Percentiles rank a stretch among this genome's conserved stretches.
These are phyloP conservation scores for Bufo bufo DNA, from an alignment of 2,113 vertebrate species.

Conservation along the genomic window DNA sequence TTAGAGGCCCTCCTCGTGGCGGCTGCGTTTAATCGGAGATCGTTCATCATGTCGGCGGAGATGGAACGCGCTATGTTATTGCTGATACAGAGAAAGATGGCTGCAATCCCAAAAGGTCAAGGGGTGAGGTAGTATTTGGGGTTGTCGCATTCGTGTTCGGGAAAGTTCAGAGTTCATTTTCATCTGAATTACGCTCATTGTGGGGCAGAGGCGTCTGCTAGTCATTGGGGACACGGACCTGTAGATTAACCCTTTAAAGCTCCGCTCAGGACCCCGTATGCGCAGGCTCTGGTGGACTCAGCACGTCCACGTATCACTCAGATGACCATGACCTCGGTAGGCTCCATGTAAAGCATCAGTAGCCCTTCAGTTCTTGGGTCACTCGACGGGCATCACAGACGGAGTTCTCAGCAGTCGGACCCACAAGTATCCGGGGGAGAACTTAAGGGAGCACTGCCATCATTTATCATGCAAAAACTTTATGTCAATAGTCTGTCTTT, in stretches of 20 bases:
- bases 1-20: conserved; percentile 73
- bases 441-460: too few relatives aligned
- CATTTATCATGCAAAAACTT: too few relatives aligned
- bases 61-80: conserved; percentile 68
- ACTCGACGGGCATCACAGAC: too few relatives aligned
- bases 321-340: not conserved
- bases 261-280: too few relatives aligned
- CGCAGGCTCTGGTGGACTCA: not conserved
- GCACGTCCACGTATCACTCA: not conserved
- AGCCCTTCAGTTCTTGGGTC: too few relatives aligned
- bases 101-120: conserved; percentile 67
- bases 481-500: too few relatives aligned
- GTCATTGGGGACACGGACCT: not conserved
- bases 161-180: not conserved
- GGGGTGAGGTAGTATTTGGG: conserved; percentile 66
- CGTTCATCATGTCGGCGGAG: conserved; percentile 70
- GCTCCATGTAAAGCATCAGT: not conserved
- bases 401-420: too few relatives aligned
- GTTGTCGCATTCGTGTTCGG: conserved; percentile 61
- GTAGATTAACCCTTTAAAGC: not conserved
- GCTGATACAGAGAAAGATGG: conserved; percentile 64
- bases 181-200: not conserved
- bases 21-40: conserved; percentile 70
- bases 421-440: too few relatives aligned
- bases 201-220: not conserved